Conservation (phyloP, 2,888 invertebrate genomes). For the Leptogaster cylindrica region DNA sequence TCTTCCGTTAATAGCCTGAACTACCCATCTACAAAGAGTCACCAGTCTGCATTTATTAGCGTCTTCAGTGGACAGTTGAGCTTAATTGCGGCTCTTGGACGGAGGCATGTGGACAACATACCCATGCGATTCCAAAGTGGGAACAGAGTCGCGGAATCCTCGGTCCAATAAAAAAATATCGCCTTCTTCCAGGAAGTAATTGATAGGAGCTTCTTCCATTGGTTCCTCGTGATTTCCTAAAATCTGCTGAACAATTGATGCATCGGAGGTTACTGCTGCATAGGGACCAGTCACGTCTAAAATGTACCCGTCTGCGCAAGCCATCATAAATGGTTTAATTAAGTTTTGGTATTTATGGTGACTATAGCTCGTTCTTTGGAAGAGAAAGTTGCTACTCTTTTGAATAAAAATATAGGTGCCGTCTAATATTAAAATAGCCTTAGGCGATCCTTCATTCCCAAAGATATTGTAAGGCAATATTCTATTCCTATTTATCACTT, state of each 20-base stretch:
- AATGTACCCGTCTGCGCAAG: not conserved
- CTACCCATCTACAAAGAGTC: not conserved
- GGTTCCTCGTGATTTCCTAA: not conserved
- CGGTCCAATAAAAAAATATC: not conserved
- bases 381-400: too few relatives aligned
- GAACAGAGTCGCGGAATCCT: not conserved
- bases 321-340: too few relatives aligned
- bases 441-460: too few relatives aligned
- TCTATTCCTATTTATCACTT: too few relatives aligned
- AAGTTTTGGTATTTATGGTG: too few relatives aligned
- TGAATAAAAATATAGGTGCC: too few relatives aligned
- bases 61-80: not conserved
- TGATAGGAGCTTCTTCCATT: not conserved
- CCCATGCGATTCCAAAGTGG: not conserved
- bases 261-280: not conserved
- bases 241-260: not conserved
- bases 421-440: too few relatives aligned
- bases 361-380: too few relatives aligned
- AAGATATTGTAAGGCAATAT: too few relatives aligned
- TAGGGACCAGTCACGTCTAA: not conserved
- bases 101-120: not conserved
- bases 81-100: not conserved
- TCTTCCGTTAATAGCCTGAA: not conserved
- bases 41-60: not conserved
- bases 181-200: not conserved